phyloP scores from a whole-genome alignment of 2,888 invertebrate genomes.

The Standfussiana lucernea region DNA sequence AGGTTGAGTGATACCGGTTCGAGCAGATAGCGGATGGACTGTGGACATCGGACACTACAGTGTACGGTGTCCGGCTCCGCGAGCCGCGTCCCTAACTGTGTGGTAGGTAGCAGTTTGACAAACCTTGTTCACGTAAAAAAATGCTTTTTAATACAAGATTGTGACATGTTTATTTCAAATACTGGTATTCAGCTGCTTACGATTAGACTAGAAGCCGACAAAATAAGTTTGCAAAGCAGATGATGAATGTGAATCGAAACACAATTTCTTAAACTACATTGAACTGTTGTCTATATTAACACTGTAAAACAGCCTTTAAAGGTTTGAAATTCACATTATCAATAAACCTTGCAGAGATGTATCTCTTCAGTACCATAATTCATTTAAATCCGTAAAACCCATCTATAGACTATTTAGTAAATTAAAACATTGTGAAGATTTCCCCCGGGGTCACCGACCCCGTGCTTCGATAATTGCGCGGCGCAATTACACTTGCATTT shows the following conservation, averaged over 20 bases:
- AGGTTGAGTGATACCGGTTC: background rate
- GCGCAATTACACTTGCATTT: slow-evolving; percentile 74
- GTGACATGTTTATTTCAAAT: background rate
- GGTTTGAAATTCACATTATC: no score
- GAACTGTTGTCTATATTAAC: background rate
- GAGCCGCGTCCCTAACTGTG: background rate
- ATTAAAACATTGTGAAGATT: slow-evolving; percentile 36
- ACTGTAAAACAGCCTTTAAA: background rate
- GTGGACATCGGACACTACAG: background rate
- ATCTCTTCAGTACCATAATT: background rate
- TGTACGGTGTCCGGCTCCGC: background rate
- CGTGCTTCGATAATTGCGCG: slow-evolving; percentile 62
- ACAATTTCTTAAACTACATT: background rate
- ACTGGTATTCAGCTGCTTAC: background rate
- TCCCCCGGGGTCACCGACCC: slow-evolving; percentile 57
- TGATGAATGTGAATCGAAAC: background rate
- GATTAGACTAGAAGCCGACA: background rate
- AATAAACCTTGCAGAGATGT: background rate
- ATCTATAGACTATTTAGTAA: background rate
- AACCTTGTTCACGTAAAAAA: background rate
- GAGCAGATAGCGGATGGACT: background rate
- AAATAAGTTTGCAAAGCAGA: background rate
- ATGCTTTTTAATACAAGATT: background rate
- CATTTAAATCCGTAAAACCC: background rate
- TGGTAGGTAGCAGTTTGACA: background rate